These are phyloP conservation scores for Carterocephalus palaemon DNA, from an alignment of 2,888 invertebrate species.

Conservation along the genomic window DNA sequence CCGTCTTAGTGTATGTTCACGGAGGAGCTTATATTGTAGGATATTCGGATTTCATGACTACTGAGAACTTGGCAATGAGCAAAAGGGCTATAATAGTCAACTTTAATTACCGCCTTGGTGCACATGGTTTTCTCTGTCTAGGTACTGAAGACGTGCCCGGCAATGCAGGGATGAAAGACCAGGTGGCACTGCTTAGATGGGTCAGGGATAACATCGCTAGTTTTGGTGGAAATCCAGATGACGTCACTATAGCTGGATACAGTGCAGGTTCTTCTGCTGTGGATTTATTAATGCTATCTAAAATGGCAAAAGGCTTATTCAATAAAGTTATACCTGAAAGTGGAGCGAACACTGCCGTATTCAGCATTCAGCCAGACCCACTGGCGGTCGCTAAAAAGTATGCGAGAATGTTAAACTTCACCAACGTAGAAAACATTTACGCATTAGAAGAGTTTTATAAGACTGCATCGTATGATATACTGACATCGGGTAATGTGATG, in stretches of 20 bases:
- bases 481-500: conserved; percentile 32
- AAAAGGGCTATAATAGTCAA: conserved; percentile 44
- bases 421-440: conserved; percentile 37
- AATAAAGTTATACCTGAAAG: conserved; percentile 52
- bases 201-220: conserved; percentile 45
- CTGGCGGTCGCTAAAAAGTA: conserved; percentile 40
- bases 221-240: conserved; percentile 52
- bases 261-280: conserved; percentile 52
- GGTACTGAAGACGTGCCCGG: conserved; percentile 52
- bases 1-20: conserved; percentile 60
- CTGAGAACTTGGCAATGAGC: conserved; percentile 36
- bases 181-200: conserved; percentile 44
- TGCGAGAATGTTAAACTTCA: conserved; percentile 34
- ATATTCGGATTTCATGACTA: conserved; percentile 36
- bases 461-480: conserved; percentile 34
- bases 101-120: conserved; percentile 52
- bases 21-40: conserved; percentile 60
- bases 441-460: conserved; percentile 47
- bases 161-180: conserved; percentile 59
- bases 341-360: conserved; percentile 39
- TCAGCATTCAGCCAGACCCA: conserved; percentile 44
- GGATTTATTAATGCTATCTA: conserved; percentile 48
- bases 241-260: conserved; percentile 45
- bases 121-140: conserved; percentile 47
- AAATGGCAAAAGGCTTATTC: conserved; percentile 43